These are phyloP conservation scores for Semaprochilodus insignis DNA, from an alignment of 2,797 vertebrate genomes.

Conservation along the genomic window DNA sequence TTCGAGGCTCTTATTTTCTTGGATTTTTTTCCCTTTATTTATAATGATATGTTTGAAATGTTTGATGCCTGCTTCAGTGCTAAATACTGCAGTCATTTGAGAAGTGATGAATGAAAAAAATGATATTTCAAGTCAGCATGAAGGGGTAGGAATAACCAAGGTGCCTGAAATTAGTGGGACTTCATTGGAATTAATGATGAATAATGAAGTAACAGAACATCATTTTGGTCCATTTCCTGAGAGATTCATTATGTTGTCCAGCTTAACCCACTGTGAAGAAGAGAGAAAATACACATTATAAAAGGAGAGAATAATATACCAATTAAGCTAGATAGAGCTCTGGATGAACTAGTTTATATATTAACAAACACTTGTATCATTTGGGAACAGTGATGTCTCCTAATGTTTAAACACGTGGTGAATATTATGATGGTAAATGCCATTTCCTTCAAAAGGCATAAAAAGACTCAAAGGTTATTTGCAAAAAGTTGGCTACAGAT, in stretches of 20 bases:
- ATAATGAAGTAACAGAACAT: not conserved
- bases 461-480: no score
- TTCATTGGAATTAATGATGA: not conserved
- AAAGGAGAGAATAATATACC: not conserved
- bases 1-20: not conserved
- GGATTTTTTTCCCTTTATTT: not conserved
- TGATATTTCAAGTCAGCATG: not conserved
- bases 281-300: conserved; percentile 5
- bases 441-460: not conserved
- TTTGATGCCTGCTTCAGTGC: not conserved
- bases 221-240: not conserved
- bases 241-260: not conserved
- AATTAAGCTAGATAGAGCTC: not conserved
- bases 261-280: conserved; percentile 20
- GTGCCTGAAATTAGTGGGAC: not conserved
- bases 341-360: not conserved
- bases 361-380: not conserved
- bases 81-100: not conserved
- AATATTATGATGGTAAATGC: not conserved
- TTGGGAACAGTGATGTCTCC: not conserved
- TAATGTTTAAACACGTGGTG: not conserved
- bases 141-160: not conserved
- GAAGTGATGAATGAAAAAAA: not conserved
- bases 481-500: no score
- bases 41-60: not conserved